Conservation (phyloP, 2,113 vertebrate species). For the Tetrax tetrax region DNA sequence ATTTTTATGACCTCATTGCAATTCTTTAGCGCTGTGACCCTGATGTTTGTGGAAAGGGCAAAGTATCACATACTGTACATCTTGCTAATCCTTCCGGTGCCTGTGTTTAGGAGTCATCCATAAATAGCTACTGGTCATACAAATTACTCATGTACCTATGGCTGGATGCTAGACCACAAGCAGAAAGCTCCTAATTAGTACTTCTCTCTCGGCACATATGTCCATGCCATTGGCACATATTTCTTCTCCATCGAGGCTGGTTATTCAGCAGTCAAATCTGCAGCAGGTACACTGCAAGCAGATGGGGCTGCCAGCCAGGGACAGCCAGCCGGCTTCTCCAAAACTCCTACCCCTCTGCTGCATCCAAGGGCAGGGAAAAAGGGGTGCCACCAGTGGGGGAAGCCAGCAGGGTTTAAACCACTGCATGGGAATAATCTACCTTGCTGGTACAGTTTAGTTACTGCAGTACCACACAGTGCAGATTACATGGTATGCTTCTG, state of each 20-base stretch:
- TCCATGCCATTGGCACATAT: neutral
- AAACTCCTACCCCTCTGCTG: neutral
- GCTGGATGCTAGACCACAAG: neutral
- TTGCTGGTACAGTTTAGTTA: neutral
- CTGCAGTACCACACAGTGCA: neutral
- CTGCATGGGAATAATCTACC: neutral
- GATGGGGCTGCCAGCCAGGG: neutral
- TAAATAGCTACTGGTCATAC: neutral
- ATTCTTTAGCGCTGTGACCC: neutral
- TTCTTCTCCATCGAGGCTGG: neutral
- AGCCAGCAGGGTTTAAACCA: neutral
- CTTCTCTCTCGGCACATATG: neutral
- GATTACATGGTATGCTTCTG: neutral
- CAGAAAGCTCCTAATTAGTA: neutral
- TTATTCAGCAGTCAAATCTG: neutral
- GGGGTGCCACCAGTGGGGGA: neutral
- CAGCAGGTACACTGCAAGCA: neutral
- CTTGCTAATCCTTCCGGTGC: neutral
- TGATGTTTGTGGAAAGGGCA: conserved; percentile 20
- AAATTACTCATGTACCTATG: neutral
- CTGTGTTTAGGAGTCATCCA: neutral
- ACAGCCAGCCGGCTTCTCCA: neutral
- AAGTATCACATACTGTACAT: neutral
- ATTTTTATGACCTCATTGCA: conserved; percentile 37
- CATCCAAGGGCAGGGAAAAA: neutral